Evolutionary conservation across 1,140 invertebrate genomes (phyloP), one percentile per base, ranked within the genome.

Genomic region (Drosophila azteca): DNA sequence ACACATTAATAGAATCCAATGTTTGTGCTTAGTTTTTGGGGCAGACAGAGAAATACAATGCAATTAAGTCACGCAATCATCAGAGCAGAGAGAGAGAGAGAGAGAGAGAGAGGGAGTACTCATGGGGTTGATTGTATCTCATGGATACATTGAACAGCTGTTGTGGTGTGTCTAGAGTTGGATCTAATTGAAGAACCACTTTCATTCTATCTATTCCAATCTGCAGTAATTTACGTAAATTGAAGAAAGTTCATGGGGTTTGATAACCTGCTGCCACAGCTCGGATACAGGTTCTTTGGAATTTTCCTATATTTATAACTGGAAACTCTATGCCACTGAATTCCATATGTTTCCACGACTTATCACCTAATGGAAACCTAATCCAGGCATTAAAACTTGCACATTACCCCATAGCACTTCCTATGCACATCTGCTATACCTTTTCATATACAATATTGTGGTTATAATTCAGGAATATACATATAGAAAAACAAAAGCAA

Each of bases 11-110:
- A 73, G 70, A 50, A 50, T 58, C 15, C 68, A 41, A 62, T 39
- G 35, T 39, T 73, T 64, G 39, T 73, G 70, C 46, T 54, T 68
- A 31, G 51, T 49, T 57, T 39, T 11, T 1, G 0, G 31, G 35
- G 69, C 52, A 22, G 24, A 26, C 24, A 26, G 0, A 5, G 24
- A 29, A 48, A 29, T 31, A n/a, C 49, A 39, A 71, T 71, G 68
- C 71, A 75, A 75, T 75, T 75, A 75, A 49, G 61, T 75, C 71
- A 75, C 71, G 70, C 71, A 75, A 75, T 50, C 52, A 29, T 9
- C 20, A 49, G 66, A 49, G 49, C 15, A 49, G 44, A 15, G 35
- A 49, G n/a, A 26, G 7, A 63, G 44, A 15, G 35, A 49, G n/a
- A 26, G 7, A 63, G 22, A 11, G 41, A 5, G 20, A 9, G 31